These are phyloP conservation scores for Clarias gariepinus DNA, from an alignment of 2,113 vertebrate genomes.

Conservation along the genomic window DNA sequence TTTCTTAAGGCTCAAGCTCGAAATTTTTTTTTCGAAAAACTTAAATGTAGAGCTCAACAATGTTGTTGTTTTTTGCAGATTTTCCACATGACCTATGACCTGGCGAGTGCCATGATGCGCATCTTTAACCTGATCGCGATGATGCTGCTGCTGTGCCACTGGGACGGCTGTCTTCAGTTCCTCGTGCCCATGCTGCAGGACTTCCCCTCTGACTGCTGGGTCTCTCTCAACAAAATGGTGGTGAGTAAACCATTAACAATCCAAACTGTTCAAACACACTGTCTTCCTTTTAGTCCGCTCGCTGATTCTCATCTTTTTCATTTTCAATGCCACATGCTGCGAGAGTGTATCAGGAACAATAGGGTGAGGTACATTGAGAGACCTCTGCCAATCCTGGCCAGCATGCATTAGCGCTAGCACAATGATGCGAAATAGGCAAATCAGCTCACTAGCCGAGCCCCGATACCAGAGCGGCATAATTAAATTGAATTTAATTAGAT, in stretches of 20 bases:
- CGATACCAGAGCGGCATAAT: constrained; percentile 18
- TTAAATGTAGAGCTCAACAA: neutral
- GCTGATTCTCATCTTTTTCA: neutral
- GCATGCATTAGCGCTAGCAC: constrained; percentile 17
- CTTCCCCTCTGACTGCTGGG: constrained; percentile 95
- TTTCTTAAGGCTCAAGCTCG: neutral
- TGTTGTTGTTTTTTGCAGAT: constrained; percentile 72
- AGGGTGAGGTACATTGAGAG: neutral
- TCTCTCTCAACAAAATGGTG: constrained; percentile 97
- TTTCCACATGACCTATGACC: constrained; percentile 98
- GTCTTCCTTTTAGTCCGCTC: neutral
- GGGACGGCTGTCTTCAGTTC: constrained; percentile 97
- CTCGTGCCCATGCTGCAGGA: constrained; percentile 98
- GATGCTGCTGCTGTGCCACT: constrained; percentile 97
- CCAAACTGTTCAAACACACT: neutral
- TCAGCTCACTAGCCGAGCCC: constrained; percentile 24
- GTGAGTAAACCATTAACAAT: constrained; percentile 65
- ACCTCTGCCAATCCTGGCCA: neutral
- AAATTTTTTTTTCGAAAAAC: neutral
- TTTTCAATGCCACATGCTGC: neutral
- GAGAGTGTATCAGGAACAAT: constrained; percentile 1
- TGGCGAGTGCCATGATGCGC: constrained; percentile 94
- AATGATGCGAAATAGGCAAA: constrained; percentile 22
- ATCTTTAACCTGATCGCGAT: constrained; percentile 95
- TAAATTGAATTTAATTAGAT: constrained; percentile 27